Conservation (phyloP, 2,797 vertebrate genomes). For the Geotrypetes seraphini region DNA sequence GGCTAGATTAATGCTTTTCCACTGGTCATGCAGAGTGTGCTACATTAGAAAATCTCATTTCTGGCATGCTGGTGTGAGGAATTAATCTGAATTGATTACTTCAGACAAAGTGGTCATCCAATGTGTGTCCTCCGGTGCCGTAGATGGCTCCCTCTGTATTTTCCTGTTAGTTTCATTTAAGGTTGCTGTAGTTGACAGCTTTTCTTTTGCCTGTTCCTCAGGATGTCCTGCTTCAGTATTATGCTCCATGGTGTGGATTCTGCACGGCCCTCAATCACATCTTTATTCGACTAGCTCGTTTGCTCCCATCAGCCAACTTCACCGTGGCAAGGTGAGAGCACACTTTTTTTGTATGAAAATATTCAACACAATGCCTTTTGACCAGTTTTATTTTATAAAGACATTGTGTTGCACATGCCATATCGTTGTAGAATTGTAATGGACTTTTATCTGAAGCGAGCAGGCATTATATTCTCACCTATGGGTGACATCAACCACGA, state of each 20-base stretch:
- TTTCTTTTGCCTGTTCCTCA: slow-evolving; percentile 24
- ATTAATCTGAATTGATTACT: no score
- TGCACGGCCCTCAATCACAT: slow-evolving; percentile 63
- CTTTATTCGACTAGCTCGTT: slow-evolving; percentile 73
- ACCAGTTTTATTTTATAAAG: background rate
- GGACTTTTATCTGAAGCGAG: no score
- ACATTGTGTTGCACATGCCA: background rate
- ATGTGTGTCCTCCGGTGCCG: background rate
- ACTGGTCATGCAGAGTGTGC: no score
- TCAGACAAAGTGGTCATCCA: no score
- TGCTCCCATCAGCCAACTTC: slow-evolving; percentile 69
- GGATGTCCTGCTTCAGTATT: slow-evolving; percentile 78
- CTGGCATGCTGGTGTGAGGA: no score
- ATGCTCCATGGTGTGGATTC: slow-evolving; percentile 68
- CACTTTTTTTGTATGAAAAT: background rate
- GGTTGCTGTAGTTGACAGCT: background rate
- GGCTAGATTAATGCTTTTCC: no score
- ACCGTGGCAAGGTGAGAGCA: slow-evolving; percentile 76
- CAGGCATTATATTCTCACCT: no score
- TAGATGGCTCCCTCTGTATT: background rate
- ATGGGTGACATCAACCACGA: no score
- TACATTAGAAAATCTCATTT: no score
- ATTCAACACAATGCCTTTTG: background rate
- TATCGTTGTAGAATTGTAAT: no score
- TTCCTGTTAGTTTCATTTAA: background rate